phyloP scores from a whole-genome alignment of 2,888 invertebrate genomes.

The Epirrhoe alternata region DNA sequence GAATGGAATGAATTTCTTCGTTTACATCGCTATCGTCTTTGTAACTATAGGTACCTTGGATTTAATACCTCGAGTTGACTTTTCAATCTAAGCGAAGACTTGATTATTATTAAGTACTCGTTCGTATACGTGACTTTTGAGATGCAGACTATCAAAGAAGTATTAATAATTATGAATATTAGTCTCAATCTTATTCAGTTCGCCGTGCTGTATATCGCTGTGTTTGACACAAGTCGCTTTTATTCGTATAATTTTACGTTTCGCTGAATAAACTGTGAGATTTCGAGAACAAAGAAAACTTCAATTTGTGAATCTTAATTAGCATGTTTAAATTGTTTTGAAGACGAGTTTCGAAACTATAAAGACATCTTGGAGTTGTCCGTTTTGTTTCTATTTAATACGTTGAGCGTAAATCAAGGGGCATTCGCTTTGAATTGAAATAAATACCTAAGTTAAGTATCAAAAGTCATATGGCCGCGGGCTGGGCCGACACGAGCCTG shows the following conservation, averaged over 20 bases:
- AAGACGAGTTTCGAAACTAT: constrained; percentile 52
- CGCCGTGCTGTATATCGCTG: constrained; percentile 51
- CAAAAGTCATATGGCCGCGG: constrained; percentile 54
- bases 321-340: constrained; percentile 58
- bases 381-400: constrained; percentile 46
- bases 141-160: constrained; percentile 53
- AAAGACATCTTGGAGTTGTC: constrained; percentile 44
- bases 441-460: constrained; percentile 72
- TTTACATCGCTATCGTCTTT: constrained; percentile 22
- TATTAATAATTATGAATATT: constrained; percentile 51
- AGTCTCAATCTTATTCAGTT: constrained; percentile 54
- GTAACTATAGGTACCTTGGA: constrained; percentile 24
- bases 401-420: constrained; percentile 40
- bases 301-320: constrained; percentile 66
- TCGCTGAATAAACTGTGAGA: constrained; percentile 66
- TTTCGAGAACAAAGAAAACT: constrained; percentile 70
- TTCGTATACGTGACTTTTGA: constrained; percentile 57
- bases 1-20: constrained; percentile 34
- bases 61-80: constrained; percentile 42
- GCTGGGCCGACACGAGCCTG: constrained; percentile 59
- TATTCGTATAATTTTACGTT: constrained; percentile 71
- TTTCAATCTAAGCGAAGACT: constrained; percentile 43
- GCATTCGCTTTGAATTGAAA: constrained; percentile 57
- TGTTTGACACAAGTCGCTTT: constrained; percentile 68
- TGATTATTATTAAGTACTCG: constrained; percentile 45